Conservation (phyloP, 2,888 invertebrate species). For the Idaea straminata region DNA sequence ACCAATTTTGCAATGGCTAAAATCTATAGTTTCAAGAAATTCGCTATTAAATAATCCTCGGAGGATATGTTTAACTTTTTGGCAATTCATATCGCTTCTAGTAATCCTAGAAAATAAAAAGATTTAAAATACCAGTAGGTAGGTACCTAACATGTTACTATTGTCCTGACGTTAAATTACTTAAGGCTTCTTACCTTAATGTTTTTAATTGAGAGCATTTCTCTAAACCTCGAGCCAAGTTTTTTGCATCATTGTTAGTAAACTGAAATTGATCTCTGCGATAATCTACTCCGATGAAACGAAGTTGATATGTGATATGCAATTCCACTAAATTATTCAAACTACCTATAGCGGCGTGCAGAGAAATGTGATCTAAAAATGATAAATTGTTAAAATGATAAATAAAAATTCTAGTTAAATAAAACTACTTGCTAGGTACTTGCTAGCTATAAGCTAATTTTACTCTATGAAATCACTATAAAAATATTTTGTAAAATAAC, state of each 20-base stretch:
- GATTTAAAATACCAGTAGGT: neutral
- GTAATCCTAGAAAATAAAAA: conserved; percentile 55
- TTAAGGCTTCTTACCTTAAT: conserved; percentile 45
- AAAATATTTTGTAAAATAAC: conserved; percentile 28
- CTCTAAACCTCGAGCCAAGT: conserved; percentile 65
- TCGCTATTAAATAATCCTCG: conserved; percentile 61
- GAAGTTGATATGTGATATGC: conserved; percentile 66
- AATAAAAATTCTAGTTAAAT: neutral
- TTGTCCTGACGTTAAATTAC: neutral
- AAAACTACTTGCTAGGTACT: neutral
- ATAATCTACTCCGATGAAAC: conserved; percentile 58
- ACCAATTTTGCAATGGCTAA: conserved; percentile 83
- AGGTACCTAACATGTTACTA: neutral
- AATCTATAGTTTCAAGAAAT: conserved; percentile 78
- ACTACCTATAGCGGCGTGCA: conserved; percentile 73
- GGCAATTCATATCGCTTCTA: conserved; percentile 70
- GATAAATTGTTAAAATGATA: neutral
- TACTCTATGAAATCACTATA: neutral
- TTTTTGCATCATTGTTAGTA: conserved; percentile 72
- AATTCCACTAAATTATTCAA: conserved; percentile 64
- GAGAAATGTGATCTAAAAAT: conserved; percentile 71
- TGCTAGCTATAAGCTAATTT: too few relatives aligned
- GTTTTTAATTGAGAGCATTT: conserved; percentile 59
- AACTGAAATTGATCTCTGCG: conserved; percentile 73
- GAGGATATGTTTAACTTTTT: conserved; percentile 65